Conservation (phyloP, 2,888 invertebrate genomes). For the Drosophila stalkeri region DNA sequence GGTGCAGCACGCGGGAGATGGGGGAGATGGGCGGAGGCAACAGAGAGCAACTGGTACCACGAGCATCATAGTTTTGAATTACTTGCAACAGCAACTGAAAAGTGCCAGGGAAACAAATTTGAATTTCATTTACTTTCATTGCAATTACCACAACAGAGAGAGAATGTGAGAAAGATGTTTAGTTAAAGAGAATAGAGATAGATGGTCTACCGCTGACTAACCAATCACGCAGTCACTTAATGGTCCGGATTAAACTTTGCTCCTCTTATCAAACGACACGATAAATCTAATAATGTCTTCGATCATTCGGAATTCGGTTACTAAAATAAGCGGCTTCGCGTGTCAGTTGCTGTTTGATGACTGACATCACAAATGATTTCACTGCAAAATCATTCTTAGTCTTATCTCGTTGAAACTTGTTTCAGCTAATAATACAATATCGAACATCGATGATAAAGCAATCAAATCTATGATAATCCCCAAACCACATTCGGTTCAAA, state of each 20-base stretch:
- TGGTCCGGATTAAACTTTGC: slow-evolving; percentile 9
- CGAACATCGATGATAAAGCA: neutral
- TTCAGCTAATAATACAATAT: slow-evolving; percentile 5
- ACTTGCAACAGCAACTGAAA: slow-evolving; percentile 57
- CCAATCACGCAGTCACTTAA: slow-evolving; percentile 14
- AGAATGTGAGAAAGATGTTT: too few relatives aligned
- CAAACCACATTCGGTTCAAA: neutral
- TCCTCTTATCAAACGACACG: slow-evolving; percentile 16
- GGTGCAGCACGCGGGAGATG: slow-evolving; percentile 1
- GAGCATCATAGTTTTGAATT: slow-evolving; percentile 67
- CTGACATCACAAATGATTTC: slow-evolving; percentile 41
- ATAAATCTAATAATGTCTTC: neutral
- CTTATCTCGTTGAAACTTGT: slow-evolving; percentile 16
- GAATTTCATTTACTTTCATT: slow-evolving; percentile 74
- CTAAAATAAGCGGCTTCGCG: slow-evolving; percentile 14
- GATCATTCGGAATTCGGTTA: neutral
- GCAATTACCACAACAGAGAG: slow-evolving; percentile 48
- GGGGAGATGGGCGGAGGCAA: neutral
- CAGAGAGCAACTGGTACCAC: neutral
- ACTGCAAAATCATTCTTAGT: slow-evolving; percentile 13
- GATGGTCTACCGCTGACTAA: neutral
- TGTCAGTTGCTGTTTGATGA: slow-evolving; percentile 17
- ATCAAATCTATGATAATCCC: neutral
- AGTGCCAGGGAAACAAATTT: slow-evolving; percentile 71
- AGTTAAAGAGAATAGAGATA: neutral